Evolutionary conservation across 1,140 invertebrate genomes (phyloP).

Genomic region (Trichoplusia ni): DNA sequence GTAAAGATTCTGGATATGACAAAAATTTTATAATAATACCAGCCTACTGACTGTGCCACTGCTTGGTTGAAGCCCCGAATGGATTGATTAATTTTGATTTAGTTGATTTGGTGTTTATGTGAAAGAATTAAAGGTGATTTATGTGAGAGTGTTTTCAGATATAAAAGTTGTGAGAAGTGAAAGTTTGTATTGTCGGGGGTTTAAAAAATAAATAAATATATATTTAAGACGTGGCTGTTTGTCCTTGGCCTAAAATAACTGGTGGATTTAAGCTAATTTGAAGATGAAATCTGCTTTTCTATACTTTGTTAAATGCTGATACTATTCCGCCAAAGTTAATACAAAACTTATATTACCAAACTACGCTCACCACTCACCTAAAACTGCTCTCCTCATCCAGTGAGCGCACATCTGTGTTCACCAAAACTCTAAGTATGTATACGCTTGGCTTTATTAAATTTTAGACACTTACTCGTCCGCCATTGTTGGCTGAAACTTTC

Average conservation of each 20-base stretch:
- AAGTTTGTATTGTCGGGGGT: too few species aligned
- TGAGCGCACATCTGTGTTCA: not conserved
- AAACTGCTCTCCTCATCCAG: slow-evolving; percentile 11
- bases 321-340: not conserved
- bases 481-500: slow-evolving; percentile 36
- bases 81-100: too few species aligned
- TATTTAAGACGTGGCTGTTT: too few species aligned
- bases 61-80: not conserved
- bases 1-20: not conserved
- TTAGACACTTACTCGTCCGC: slow-evolving; percentile 31
- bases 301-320: not conserved
- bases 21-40: too few species aligned
- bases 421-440: slow-evolving; percentile 20
- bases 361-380: not conserved
- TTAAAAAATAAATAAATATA: too few species aligned
- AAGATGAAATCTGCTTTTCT: too few species aligned
- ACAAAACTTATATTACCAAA: not conserved
- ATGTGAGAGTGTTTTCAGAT: too few species aligned
- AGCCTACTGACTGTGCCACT: not conserved
- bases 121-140: too few species aligned
- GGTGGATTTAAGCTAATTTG: too few species aligned
- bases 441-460: slow-evolving; percentile 40
- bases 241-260: too few species aligned
- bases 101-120: too few species aligned
- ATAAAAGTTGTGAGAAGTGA: too few species aligned